These are phyloP conservation scores for Eueremaeus valkanovi DNA, from an alignment of 2,888 invertebrate species.

Conservation along the genomic window DNA sequence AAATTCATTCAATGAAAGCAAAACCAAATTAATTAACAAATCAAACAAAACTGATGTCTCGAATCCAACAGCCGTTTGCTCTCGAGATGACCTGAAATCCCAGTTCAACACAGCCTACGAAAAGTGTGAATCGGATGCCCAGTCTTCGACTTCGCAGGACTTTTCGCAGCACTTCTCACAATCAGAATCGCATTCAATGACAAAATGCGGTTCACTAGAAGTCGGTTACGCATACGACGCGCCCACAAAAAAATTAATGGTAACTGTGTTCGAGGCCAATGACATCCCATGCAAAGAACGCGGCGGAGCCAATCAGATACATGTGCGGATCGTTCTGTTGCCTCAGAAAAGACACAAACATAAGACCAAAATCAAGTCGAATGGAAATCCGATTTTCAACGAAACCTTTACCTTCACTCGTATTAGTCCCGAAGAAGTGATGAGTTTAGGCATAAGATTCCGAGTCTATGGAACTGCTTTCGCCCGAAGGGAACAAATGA, in stretches of 20 bases:
- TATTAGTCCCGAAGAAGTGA: constrained; percentile 90
- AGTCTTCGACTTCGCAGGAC: constrained; percentile 36
- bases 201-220: constrained; percentile 69
- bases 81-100: constrained; percentile 25
- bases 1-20: constrained; percentile 42
- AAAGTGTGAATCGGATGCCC: constrained; percentile 36
- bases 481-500: constrained; percentile 82
- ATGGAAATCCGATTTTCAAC: constrained; percentile 86
- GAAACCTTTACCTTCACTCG: constrained; percentile 86
- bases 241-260: constrained; percentile 84
- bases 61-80: constrained; percentile 45
- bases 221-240: constrained; percentile 84
- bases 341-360: constrained; percentile 90
- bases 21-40: constrained; percentile 28
- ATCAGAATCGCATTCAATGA: constrained; percentile 28
- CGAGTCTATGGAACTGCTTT: constrained; percentile 87
- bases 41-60: constrained; percentile 26
- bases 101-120: constrained; percentile 31
- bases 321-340: constrained; percentile 80
- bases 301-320: constrained; percentile 64
- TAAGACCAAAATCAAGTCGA: constrained; percentile 86
- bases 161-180: constrained; percentile 29
- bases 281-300: constrained; percentile 67
- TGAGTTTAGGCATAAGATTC: constrained; percentile 82
- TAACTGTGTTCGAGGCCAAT: constrained; percentile 81